phyloP scores from a whole-genome alignment of 2,113 vertebrate species.

The Colossoma macropomum region DNA sequence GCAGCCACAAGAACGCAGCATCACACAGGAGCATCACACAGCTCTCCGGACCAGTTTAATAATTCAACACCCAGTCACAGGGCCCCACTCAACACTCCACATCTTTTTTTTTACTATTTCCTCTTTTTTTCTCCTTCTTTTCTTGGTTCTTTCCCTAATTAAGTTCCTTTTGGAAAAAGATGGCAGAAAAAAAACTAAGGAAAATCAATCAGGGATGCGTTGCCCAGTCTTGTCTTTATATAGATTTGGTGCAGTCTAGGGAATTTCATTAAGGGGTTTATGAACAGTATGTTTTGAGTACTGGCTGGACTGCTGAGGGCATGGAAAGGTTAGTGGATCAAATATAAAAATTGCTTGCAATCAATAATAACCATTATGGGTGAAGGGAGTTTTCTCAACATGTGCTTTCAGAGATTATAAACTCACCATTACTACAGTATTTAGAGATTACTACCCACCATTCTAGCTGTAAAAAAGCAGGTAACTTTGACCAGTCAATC shows the following conservation, averaged over 20 bases:
- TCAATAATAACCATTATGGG: background rate
- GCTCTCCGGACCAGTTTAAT: background rate
- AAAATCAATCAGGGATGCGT: background rate
- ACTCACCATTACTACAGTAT: background rate
- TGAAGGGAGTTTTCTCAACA: background rate
- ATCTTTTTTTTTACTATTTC: background rate
- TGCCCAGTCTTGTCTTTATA: background rate
- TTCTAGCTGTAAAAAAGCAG: background rate
- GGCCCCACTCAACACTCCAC: background rate
- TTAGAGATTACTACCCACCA: background rate
- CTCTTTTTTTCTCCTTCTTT: background rate
- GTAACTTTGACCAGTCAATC: background rate
- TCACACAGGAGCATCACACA: conserved; percentile 11
- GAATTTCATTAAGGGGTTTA: background rate
- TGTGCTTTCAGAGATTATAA: background rate
- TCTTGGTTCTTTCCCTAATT: background rate
- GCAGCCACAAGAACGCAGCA: background rate
- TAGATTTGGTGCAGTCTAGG: background rate
- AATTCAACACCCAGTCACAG: conserved; percentile 20
- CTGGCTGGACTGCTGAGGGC: background rate
- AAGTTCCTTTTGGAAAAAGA: background rate
- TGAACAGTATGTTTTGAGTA: background rate
- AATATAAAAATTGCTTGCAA: background rate
- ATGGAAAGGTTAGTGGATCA: background rate
- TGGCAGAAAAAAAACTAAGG: background rate